Evolutionary conservation across 2,888 invertebrate species (phyloP).

Genomic region (Tholera decimalis): DNA sequence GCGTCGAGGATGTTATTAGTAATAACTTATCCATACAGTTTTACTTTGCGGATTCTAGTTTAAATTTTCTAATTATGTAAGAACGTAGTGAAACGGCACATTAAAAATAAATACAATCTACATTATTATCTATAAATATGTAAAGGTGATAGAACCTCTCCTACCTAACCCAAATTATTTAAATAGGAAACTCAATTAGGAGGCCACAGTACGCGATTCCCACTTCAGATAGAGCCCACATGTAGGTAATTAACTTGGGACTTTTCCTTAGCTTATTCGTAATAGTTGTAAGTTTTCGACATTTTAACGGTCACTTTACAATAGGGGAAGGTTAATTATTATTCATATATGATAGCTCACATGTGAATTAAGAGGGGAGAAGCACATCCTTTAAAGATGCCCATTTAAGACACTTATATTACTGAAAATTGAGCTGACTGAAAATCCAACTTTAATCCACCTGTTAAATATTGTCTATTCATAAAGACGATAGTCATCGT

Average conservation of each 20-base stretch:
- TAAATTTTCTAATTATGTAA: constrained; percentile 26
- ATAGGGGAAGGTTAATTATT: constrained; percentile 69
- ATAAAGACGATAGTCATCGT: not conserved
- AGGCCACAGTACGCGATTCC: constrained; percentile 77
- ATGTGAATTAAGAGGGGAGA: constrained; percentile 3
- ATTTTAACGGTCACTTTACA: constrained; percentile 78
- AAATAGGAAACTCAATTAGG: constrained; percentile 84
- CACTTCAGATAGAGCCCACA: constrained; percentile 80
- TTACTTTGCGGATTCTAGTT: constrained; percentile 22
- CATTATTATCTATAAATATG: constrained; percentile 72
- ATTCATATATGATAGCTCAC: constrained; percentile 57
- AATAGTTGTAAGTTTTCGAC: constrained; percentile 73
- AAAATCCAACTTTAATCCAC: not conserved
- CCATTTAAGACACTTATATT: not conserved
- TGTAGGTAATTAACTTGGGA: constrained; percentile 82
- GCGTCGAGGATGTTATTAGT: constrained; percentile 50
- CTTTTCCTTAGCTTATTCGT: constrained; percentile 66
- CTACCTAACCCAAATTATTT: constrained; percentile 78
- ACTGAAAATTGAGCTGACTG: not conserved
- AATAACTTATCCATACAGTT: constrained; percentile 51
- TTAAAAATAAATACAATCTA: not conserved
- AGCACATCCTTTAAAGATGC: not conserved
- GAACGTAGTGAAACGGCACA: not conserved
- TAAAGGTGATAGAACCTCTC: constrained; percentile 63
- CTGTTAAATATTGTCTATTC: too few relatives aligned